These are phyloP conservation scores for Trichonephila inaurata DNA, from an alignment of 1,140 invertebrate genomes.

Conservation along the genomic window DNA sequence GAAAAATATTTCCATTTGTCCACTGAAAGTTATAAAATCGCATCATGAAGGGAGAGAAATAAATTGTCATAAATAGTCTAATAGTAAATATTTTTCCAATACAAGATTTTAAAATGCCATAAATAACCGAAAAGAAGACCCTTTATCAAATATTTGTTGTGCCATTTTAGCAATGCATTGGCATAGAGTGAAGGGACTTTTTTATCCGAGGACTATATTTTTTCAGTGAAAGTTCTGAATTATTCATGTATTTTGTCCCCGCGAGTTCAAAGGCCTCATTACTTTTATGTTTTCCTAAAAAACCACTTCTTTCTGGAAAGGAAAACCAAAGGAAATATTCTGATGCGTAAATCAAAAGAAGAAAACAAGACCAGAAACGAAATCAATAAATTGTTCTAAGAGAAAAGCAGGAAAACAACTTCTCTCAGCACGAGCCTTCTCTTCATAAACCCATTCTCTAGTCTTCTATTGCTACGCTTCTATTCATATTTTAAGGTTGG, in stretches of 20 bases:
- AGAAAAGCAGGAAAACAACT: neutral
- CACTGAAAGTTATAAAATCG: too few relatives aligned
- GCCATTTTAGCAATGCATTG: too few relatives aligned
- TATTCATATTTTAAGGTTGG: neutral
- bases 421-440: neutral
- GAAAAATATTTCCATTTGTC: too few relatives aligned
- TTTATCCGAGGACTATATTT: too few relatives aligned
- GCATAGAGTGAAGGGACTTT: too few relatives aligned
- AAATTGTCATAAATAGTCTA: too few relatives aligned
- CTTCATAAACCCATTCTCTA: neutral
- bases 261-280: neutral
- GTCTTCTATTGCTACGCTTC: neutral
- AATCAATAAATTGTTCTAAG: constrained; percentile 8
- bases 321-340: neutral
- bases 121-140: too few relatives aligned
- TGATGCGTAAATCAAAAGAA: neutral
- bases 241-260: neutral
- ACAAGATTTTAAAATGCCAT: too few relatives aligned
- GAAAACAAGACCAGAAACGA: neutral
- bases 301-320: neutral
- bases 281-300: neutral
- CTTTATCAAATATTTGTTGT: too few relatives aligned
- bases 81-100: too few relatives aligned
- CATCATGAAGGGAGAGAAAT: too few relatives aligned
- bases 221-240: neutral